These are phyloP conservation scores for Eulithis testata DNA, from an alignment of 2,888 invertebrate species.

Conservation along the genomic window DNA sequence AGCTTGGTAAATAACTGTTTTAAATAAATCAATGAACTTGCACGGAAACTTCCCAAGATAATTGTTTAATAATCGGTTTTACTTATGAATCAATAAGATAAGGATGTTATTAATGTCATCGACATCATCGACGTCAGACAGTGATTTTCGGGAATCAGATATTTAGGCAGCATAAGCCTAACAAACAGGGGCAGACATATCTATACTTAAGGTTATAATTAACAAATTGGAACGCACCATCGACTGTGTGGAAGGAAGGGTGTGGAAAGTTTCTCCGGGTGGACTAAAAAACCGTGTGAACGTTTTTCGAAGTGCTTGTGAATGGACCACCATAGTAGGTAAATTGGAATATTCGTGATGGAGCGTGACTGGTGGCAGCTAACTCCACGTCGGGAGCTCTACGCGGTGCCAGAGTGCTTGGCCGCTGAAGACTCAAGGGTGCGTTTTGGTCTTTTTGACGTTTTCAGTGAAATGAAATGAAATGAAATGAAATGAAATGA, in stretches of 20 bases:
- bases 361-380: conserved; percentile 82
- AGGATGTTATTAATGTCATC: neutral
- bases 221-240: no score
- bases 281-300: neutral
- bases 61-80: neutral
- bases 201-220: no score
- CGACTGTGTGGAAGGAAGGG: no score
- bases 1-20: neutral
- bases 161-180: no score
- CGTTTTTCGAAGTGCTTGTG: neutral
- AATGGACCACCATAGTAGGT: conserved; percentile 11
- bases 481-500: no score
- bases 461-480: no score
- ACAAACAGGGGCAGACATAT: no score
- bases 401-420: conserved; percentile 82
- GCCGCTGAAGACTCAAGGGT: conserved; percentile 86
- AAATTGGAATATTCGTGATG: conserved; percentile 47
- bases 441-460: conserved; percentile 46
- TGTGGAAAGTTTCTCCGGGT: no score
- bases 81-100: conserved; percentile 1
- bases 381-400: conserved; percentile 70
- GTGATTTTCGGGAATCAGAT: no score
- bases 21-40: conserved; percentile 1
- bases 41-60: conserved; percentile 6
- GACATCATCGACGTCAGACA: no score